A percentile compares a stretch with the other conserved stretches of the same genome.
Evolutionary conservation across 2,888 invertebrate species (phyloP).

Genomic region (Drosophila subsilvestris): DNA sequence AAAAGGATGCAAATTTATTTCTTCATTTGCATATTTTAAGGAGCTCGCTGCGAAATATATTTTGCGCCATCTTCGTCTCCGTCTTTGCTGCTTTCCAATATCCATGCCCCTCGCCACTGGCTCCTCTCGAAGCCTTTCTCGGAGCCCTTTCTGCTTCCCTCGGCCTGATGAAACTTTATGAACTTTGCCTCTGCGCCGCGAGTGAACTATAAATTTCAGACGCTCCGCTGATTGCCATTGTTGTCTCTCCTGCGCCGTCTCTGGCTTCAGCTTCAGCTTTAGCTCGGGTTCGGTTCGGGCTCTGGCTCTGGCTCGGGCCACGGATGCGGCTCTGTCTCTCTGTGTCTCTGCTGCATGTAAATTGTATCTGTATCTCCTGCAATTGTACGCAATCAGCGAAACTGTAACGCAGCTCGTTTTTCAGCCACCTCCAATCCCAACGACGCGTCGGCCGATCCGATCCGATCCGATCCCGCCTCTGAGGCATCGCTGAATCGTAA

Average conservation of each 20-base stretch:
- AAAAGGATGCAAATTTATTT: constrained; percentile 84
- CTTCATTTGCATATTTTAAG: constrained; percentile 85
- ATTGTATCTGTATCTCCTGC: constrained; percentile 67
- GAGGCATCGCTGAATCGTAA: constrained; percentile 56
- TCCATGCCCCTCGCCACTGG: constrained; percentile 36
- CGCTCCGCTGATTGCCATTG: constrained; percentile 67
- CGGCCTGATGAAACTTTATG: constrained; percentile 76
- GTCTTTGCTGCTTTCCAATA: constrained; percentile 58
- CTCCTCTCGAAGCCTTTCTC: constrained; percentile 26
- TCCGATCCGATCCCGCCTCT: constrained; percentile 32
- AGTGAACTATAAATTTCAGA: constrained; percentile 71
- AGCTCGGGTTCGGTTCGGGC: not conserved
- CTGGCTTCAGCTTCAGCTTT: constrained; percentile 1
- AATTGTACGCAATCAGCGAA: constrained; percentile 78
- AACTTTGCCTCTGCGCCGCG: constrained; percentile 64
- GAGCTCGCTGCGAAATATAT: constrained; percentile 80
- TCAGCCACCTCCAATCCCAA: constrained; percentile 44
- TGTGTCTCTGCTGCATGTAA: constrained; percentile 57
- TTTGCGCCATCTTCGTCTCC: constrained; percentile 66
- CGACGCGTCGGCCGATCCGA: constrained; percentile 18
- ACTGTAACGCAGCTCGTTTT: constrained; percentile 74
- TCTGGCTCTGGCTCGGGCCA: not conserved
- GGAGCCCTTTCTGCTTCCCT: constrained; percentile 38
- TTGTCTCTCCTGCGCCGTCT: constrained; percentile 20
- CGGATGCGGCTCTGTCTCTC: not conserved